Evolutionary conservation across 2,113 vertebrate genomes (phyloP).

Genomic region (Scomber japonicus): DNA sequence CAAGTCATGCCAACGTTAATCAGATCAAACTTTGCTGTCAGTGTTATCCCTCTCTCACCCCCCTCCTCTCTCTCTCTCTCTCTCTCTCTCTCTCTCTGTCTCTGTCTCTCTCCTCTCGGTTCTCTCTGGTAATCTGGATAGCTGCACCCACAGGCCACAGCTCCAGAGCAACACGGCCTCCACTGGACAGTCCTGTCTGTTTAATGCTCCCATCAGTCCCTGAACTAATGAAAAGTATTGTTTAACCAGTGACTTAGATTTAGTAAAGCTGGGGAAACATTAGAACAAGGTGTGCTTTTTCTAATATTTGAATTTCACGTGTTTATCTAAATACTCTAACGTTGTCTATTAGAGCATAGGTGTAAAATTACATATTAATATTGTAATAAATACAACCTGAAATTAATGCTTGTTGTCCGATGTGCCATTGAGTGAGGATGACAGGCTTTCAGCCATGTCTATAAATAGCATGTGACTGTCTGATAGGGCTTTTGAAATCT

Average conservation of each 20-base stretch:
- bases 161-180: conserved; percentile 36
- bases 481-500: conserved; percentile 34
- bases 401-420: neutral
- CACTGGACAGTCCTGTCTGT: conserved; percentile 8
- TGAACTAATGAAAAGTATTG: conserved; percentile 9
- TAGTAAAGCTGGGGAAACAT: neutral
- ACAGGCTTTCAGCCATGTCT: conserved; percentile 33
- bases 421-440: conserved; percentile 12
- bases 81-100: conserved; percentile 10
- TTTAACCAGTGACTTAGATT: neutral
- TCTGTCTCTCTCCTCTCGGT: neutral
- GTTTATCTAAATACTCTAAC: neutral
- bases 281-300: neutral
- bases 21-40: conserved; percentile 74
- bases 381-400: neutral
- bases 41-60: conserved; percentile 38
- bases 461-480: conserved; percentile 55
- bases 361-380: neutral
- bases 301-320: rapidly evolving
- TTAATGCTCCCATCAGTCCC: conserved; percentile 17
- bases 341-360: neutral
- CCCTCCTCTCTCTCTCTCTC: too few relatives aligned
- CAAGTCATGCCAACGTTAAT: conserved; percentile 61
- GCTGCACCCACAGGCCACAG: conserved; percentile 46
- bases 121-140: conserved; percentile 58